Conservation (phyloP, 2,888 invertebrate genomes). For the Diaprepes abbreviatus region DNA sequence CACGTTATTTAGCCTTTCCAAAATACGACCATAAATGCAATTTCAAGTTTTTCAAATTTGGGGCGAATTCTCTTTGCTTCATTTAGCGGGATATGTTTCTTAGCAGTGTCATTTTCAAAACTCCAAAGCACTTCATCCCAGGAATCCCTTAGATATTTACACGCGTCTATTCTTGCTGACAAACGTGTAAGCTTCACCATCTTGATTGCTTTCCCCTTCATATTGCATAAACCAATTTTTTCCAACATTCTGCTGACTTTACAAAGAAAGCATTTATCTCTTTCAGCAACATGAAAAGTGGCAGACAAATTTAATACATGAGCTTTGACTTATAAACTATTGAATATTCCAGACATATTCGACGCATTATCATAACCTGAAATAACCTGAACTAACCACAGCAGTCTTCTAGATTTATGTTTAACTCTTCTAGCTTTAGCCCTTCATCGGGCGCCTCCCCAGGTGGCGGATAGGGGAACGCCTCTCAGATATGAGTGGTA, state of each 20-base stretch:
- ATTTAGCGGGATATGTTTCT: conserved; percentile 31
- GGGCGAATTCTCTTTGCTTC: neutral
- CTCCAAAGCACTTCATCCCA: conserved; percentile 38
- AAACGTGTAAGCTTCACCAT: conserved; percentile 34
- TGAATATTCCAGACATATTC: too few species aligned
- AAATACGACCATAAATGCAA: neutral
- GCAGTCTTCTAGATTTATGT: too few species aligned
- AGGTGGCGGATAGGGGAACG: too few species aligned
- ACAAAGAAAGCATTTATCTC: conserved; percentile 16
- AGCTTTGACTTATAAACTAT: too few species aligned
- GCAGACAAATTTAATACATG: conserved; percentile 83
- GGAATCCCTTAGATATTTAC: conserved; percentile 39
- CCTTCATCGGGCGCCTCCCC: too few species aligned
- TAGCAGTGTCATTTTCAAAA: conserved; percentile 34
- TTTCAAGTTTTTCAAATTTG: neutral
- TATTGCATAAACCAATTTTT: neutral
- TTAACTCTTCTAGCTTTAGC: too few species aligned
- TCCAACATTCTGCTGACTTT: conserved; percentile 29
- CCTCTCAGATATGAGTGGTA: too few species aligned
- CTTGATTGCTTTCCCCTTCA: neutral
- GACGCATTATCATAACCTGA: too few species aligned
- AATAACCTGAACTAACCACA: too few species aligned
- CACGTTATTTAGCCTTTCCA: too few species aligned
- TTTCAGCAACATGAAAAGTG: neutral
- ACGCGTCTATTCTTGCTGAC: conserved; percentile 40